These are phyloP conservation scores for Sebastes schlegelii DNA, from an alignment of 2,113 vertebrate genomes.

Conservation along the genomic window DNA sequence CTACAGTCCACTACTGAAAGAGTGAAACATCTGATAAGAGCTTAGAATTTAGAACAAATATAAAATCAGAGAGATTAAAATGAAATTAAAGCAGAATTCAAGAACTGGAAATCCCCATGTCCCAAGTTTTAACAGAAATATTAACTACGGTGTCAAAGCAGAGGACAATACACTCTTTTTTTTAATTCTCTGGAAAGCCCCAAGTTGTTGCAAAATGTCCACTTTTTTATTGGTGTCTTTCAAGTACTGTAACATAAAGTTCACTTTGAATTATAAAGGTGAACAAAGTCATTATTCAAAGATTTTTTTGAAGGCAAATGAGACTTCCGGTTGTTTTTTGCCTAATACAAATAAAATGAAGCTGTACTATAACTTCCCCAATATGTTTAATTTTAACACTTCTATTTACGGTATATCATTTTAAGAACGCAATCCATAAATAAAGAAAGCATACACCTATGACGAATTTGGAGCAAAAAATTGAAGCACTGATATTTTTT, in stretches of 20 bases:
- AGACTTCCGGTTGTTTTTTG: neutral
- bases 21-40: neutral
- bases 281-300: neutral
- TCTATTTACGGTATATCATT: neutral
- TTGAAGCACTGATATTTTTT: neutral
- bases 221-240: neutral
- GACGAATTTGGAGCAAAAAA: too few relatives aligned
- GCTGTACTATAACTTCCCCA: neutral
- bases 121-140: too few relatives aligned
- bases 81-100: neutral
- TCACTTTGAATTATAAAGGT: neutral
- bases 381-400: neutral
- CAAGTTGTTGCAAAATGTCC: too few relatives aligned
- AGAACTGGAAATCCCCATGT: neutral
- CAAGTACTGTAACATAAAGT: neutral
- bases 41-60: neutral
- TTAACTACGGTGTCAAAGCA: neutral
- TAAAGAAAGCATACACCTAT: fast-evolving
- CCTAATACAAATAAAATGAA: neutral
- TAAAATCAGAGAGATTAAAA: neutral
- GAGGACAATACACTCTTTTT: neutral
- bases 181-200: neutral
- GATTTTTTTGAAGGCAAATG: neutral
- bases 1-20: neutral
- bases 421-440: neutral